Evolutionary conservation across 2,113 vertebrate genomes (phyloP).

Genomic region (Eonycteris spelaea): DNA sequence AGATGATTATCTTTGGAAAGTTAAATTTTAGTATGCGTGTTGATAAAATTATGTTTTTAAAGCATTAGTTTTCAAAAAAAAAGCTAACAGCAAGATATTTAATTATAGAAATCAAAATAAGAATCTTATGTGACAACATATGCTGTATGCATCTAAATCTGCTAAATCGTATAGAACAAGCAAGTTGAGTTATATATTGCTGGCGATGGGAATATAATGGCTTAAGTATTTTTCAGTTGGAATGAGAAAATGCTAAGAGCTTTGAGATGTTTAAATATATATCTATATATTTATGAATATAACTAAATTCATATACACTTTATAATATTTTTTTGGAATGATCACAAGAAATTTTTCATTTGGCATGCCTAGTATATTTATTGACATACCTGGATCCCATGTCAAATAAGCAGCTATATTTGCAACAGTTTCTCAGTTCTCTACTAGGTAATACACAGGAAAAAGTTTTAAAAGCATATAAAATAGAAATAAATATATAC

Average conservation of each 20-base stretch:
- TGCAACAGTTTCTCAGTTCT: not conserved
- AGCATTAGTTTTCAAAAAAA: not conserved
- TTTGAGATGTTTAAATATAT: not conserved
- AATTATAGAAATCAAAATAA: slow-evolving; percentile 12
- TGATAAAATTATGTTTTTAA: not conserved
- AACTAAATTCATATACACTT: not conserved
- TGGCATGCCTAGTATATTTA: not conserved
- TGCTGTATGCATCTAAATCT: not conserved
- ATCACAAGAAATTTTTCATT: not conserved
- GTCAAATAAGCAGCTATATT: not conserved
- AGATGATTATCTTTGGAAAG: slow-evolving; percentile 32
- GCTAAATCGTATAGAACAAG: not conserved
- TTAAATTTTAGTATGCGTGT: not conserved
- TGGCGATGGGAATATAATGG: not conserved
- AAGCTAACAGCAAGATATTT: not conserved
- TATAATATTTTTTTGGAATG: not conserved
- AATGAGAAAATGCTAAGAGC: not conserved
- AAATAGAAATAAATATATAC: not conserved
- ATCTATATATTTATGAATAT: not conserved
- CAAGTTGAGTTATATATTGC: not conserved
- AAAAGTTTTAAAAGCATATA: not conserved
- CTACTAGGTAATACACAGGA: not conserved
- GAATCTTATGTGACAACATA: not conserved
- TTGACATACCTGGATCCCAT: not conserved
- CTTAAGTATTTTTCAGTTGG: not conserved